Evolutionary conservation across 2,113 vertebrate species (phyloP), one percentile per base, ranked within the genome.

Genomic region (Agelaius tricolor): DNA sequence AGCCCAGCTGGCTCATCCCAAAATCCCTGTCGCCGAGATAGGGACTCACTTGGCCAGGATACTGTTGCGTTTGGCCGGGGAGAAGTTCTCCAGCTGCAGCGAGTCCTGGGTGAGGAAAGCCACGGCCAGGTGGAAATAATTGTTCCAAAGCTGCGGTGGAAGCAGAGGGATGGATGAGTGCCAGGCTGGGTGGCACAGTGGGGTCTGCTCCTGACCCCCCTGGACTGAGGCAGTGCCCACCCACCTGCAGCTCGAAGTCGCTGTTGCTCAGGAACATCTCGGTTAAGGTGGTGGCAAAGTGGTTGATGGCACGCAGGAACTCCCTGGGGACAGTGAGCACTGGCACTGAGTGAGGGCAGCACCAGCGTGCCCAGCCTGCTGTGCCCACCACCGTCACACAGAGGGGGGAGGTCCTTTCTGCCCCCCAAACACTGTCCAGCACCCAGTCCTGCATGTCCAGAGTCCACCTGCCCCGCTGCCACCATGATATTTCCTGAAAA

Each of bases 51-150:
- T 97, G 71, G 61, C 87, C 80, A 96, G 77, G 77, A 97, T 97
- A 20, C 77, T 82, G 46, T 59, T 91, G 58, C 94, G 91, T 61
- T 97, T 97, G 62, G 93, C 96, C 1, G 74, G 83, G 4, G 97
- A 97, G 93, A 97, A 97, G 12, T 96, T 97, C 90, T 97, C 97
- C 87, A 97, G 95, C 73, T 97, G 97, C 87, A 97, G 91, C 4
- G 91, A 96, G 11, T 96, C 97, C 94, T 97, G 97, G 30, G 97
- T 97, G 47, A 97, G 97, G 95, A 97, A 97, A 71, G 97, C 97
- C 62, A 97, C 97, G 0, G 97, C 93, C 89, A 97, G 95, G 91
- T 97, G 97, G 76, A 97, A 97, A 58, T 95, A 97, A 11, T 96
- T 97, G 93, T 97, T 97, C 96, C 96, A 97, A 59, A 97, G 96